Evolutionary conservation across 2,113 vertebrate species (phyloP).

Genomic region (Anser brachyrhynchus): DNA sequence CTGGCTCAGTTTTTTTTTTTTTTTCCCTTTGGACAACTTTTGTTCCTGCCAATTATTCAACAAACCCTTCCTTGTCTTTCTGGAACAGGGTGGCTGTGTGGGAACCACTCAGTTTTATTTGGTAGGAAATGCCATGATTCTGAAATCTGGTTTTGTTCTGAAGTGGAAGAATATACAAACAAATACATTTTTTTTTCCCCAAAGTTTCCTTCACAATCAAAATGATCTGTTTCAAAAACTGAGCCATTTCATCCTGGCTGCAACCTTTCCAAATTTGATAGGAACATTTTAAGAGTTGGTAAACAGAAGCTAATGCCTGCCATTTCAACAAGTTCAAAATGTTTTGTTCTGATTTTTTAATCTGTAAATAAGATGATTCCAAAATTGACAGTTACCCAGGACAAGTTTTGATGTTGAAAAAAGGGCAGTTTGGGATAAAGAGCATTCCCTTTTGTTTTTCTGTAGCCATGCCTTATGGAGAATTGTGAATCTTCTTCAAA

Average conservation of each 20-base stretch:
- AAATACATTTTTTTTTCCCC: neutral
- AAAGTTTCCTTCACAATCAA: neutral
- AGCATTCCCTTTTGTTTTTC: neutral
- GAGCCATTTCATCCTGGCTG: neutral
- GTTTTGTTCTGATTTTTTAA: neutral
- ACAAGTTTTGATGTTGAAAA: neutral
- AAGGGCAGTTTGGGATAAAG: neutral
- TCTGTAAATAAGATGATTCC: neutral
- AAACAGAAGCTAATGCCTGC: neutral
- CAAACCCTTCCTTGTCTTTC: neutral
- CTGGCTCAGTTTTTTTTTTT: neutral
- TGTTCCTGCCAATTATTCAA: neutral
- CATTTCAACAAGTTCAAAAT: neutral
- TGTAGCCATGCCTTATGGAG: too few relatives aligned
- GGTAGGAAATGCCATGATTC: neutral
- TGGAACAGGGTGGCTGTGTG: neutral
- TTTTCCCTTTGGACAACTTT: neutral
- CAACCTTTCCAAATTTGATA: neutral
- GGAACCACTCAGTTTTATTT: neutral
- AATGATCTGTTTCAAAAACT: neutral
- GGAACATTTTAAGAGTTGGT: neutral
- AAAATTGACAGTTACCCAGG: neutral
- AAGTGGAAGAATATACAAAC: neutral
- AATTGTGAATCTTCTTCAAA: neutral
- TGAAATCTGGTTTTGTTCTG: slow-evolving; percentile 25